Evolutionary conservation across 2,797 vertebrate species (phyloP).

Genomic region (Dendrocincla tyrannina): DNA sequence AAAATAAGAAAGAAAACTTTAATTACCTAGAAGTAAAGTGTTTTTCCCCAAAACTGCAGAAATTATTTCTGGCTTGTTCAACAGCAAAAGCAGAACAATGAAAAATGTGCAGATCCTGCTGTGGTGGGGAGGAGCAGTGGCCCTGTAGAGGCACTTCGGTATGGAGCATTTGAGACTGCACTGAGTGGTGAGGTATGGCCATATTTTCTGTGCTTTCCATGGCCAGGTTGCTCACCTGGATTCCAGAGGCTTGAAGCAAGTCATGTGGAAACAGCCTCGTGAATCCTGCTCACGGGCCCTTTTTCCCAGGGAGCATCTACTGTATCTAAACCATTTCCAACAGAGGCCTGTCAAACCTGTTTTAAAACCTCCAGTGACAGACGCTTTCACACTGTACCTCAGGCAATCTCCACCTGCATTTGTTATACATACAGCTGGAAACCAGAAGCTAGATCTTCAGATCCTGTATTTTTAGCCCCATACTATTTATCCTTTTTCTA

Average conservation of each 20-base stretch:
- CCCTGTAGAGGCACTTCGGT: fast-evolving
- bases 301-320: neutral
- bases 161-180: fast-evolving
- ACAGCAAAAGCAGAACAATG: fast-evolving
- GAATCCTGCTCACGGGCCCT: neutral
- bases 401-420: neutral
- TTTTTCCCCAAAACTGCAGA: neutral
- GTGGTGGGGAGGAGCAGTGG: neutral
- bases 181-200: fast-evolving
- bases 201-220: neutral
- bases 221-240: neutral
- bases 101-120: neutral
- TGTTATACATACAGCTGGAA: neutral
- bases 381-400: fast-evolving
- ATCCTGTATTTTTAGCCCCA: neutral
- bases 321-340: neutral
- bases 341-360: neutral
- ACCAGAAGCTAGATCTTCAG: neutral
- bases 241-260: neutral
- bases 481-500: neutral
- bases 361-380: neutral
- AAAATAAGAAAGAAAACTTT: neutral
- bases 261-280: fast-evolving
- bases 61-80: neutral
- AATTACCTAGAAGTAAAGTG: neutral